These are phyloP conservation scores for Pandemis corylana DNA, from an alignment of 2,888 invertebrate genomes.

Conservation along the genomic window DNA sequence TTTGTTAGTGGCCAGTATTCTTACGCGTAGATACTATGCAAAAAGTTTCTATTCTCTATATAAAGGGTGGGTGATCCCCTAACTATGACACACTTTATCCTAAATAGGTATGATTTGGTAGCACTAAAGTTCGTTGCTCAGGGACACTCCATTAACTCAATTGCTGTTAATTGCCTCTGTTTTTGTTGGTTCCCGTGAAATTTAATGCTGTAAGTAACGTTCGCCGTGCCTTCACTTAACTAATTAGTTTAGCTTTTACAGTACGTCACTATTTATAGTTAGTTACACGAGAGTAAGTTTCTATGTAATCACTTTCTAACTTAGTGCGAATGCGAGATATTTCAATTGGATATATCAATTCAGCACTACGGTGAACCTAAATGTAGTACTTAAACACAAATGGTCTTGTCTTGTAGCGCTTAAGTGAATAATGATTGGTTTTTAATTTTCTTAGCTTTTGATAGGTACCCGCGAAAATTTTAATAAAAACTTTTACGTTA, in stretches of 20 bases:
- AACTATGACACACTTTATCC: not conserved
- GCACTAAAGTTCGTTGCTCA: conserved; percentile 1
- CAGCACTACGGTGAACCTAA: not conserved
- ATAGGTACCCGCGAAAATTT: too few species aligned
- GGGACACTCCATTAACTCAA: conserved; percentile 9
- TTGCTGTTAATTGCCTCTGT: conserved; percentile 1
- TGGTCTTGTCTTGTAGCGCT: not conserved
- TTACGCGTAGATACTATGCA: not conserved
- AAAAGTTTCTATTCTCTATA: not conserved
- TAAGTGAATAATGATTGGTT: too few species aligned
- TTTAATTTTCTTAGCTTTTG: too few species aligned
- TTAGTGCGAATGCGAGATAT: not conserved
- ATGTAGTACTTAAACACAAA: not conserved
- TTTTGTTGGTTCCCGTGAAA: conserved; percentile 12
- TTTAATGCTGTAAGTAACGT: conserved; percentile 8
- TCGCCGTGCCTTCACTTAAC: conserved; percentile 20
- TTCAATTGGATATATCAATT: not conserved
- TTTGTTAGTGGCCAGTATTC: too few species aligned
- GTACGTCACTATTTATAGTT: not conserved
- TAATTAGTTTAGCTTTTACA: conserved; percentile 5
- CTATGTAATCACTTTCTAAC: not conserved
- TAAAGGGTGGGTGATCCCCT: not conserved
- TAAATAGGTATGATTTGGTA: conserved; percentile 5
- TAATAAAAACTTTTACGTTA: too few species aligned
- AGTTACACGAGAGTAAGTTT: not conserved